Evolutionary conservation across 2,888 invertebrate genomes (phyloP), one percentile per base, ranked within the genome.

Genomic region (Agriopis leucophaearia): DNA sequence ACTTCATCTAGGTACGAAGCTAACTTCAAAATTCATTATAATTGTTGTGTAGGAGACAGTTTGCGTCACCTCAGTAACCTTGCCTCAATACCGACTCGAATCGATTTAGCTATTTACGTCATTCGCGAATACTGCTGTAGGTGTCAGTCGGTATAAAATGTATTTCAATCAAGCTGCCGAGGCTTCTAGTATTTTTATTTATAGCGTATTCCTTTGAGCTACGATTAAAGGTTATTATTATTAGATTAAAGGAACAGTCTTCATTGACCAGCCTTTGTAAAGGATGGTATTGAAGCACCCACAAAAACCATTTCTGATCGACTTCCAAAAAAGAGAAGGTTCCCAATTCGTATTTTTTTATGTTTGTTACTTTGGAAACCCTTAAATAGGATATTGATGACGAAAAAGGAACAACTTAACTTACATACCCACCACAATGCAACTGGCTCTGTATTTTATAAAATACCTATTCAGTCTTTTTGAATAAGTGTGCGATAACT

Each of bases 1-100:
- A 27, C 27, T 51, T 13, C 13, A 51, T 12, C 51, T 4, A 51
- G 13, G 1, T n/a, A 51, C 10, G 9, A 38, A 52, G 27, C 52
- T 36, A 36, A 4, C 52, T 38, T 10, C n/a, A 8, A 38, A n/a
- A n/a, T n/a, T n/a, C n/a, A n/a, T 38, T 52, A 52, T 38, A 9
- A 27, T n/a, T 27, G 27, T 27, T 42, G 16, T 40, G 40, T 15
- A 38, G 9, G 40, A 55, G 55, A 55, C 42, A 42, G 18, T 55
- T 55, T 44, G 27, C 58, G 58, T 59, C 58, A 59, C 48, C 38
- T 38, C 48, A 47, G 58, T 38, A 59, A 59, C 58, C 58, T 59
- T 48, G 58, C 45, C 48, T 51, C 27, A 27, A 5, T 27, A n/a
- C 38, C 48, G 47, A 16, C 27, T 58, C 47, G 5, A 36, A 58